Evolutionary conservation across 2,888 invertebrate species (phyloP).

Genomic region (Falcaria lacertinaria): DNA sequence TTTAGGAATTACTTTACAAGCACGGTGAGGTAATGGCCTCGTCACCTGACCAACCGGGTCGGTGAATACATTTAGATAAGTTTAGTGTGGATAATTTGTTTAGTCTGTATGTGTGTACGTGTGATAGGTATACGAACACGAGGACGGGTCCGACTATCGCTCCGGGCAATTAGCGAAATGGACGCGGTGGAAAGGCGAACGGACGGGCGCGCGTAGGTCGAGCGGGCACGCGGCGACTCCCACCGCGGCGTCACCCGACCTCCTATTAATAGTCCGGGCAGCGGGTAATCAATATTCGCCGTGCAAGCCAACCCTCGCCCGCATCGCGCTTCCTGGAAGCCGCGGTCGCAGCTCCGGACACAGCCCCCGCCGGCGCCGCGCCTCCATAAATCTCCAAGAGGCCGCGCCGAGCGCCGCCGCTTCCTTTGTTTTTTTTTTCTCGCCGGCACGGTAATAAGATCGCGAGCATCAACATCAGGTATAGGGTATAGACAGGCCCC

Average conservation of each 20-base stretch:
- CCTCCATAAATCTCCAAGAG: conserved; percentile 8
- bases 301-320: conserved; percentile 53
- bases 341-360: conserved; percentile 39
- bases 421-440: conserved; percentile 65
- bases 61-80: too few species aligned
- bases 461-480: conserved; percentile 72
- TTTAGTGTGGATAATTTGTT: not conserved
- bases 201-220: conserved; percentile 40
- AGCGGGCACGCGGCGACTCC: conserved; percentile 32
- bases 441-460: conserved; percentile 59
- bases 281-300: conserved; percentile 68
- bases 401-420: conserved; percentile 31
- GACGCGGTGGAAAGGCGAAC: conserved; percentile 47
- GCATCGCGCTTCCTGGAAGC: conserved; percentile 63
- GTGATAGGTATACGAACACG: conserved; percentile 21
- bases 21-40: too few species aligned
- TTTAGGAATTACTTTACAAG: too few species aligned
- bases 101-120: conserved; percentile 13
- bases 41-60: too few species aligned
- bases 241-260: conserved; percentile 34
- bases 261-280: conserved; percentile 64
- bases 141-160: conserved; percentile 23
- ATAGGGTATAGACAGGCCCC: conserved; percentile 59
- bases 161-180: conserved; percentile 63
- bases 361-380: conserved; percentile 30